Base-by-base conservation (phyloP, 2,888 invertebrate species). In the Horisme vitalbata region DNA sequence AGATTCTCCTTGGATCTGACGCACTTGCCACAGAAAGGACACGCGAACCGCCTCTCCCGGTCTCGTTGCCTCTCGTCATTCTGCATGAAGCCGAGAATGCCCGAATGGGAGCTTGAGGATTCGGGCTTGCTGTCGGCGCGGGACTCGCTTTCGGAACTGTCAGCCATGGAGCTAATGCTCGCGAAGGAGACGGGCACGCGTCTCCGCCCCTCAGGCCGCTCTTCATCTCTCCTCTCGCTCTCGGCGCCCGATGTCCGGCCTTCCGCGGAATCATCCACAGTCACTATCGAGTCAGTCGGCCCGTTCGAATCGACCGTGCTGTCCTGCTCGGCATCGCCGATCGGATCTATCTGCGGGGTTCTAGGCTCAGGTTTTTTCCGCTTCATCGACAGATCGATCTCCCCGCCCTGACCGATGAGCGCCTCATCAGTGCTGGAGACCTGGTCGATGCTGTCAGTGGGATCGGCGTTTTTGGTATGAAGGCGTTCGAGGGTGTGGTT, bases 11-110 rank as follows among this genome's bases (percentile, higher is more conserved):
- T 96, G 32, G 96, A 96, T 43, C 96, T 91, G 24, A 97, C 96
- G 77, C 96, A 96, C 77, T 96, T 96, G 34, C 96, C 95, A 78
- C 96, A 96, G 75, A 96, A 96, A 0, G 96, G 96, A 69, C 96
- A 96, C 18, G 96, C 95, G 78, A 96, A 96, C 45, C 95, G 92
- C 50, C 94, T 91, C 71, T 95, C 94, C 32, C 94, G 90, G 68
- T 94, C 94, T 35, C 86, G 67, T 49, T 86, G 85, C 35, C 87
- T 69, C 13, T 88, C 88, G 45, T 88, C 88, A 45, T 92, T 92
- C 41, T 94, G 91, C 67, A 95, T 79, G 63, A 95, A 92, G 37
- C 93, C 93, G 58, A 91, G 84, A 38, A 91, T 86, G n/a, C 89
- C 91, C 20, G 92, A 90, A 66, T 92, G 90, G 21, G 83, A 73